phyloP scores from a whole-genome alignment of 92 coral and sea anemone genomes.

The Bergia puertoricense region DNA sequence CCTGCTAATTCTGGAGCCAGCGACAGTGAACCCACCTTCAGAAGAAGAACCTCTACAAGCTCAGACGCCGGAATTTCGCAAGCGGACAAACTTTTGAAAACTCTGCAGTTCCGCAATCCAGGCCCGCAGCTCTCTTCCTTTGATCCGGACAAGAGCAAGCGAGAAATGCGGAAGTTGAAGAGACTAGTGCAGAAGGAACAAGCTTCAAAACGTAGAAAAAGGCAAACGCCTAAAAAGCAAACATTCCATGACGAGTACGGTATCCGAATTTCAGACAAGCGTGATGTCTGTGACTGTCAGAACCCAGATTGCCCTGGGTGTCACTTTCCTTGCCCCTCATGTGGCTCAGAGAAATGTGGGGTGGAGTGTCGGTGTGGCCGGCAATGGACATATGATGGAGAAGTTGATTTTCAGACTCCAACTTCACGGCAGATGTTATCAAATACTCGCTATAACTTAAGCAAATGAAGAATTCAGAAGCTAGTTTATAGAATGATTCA shows the following conservation, averaged over 20 bases:
- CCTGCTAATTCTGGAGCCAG: not conserved
- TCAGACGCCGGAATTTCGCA: constrained; percentile 63
- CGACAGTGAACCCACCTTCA: constrained; percentile 22
- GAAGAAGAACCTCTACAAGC: constrained; percentile 58
- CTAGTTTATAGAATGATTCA: not conserved
- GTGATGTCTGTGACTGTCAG: constrained; percentile 96
- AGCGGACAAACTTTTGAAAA: constrained; percentile 84
- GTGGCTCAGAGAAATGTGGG: constrained; percentile 99
- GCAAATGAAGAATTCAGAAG: not conserved
- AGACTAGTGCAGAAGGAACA: constrained; percentile 59
- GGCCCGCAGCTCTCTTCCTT: constrained; percentile 87
- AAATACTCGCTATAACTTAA: not conserved
- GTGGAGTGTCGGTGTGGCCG: constrained; percentile 94
- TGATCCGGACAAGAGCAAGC: constrained; percentile 90
- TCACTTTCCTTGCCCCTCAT: constrained; percentile 91
- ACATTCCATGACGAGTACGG: constrained; percentile 85
- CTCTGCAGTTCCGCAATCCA: constrained; percentile 87
- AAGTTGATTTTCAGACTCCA: constrained; percentile 83
- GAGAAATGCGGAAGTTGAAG: constrained; percentile 87
- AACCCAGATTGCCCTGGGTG: constrained; percentile 91
- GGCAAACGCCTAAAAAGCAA: constrained; percentile 50
- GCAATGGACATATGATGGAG: constrained; percentile 83
- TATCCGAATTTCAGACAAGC: constrained; percentile 73
- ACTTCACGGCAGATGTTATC: constrained; percentile 15
- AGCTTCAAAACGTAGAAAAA: constrained; percentile 47